Evolutionary conservation across 2,888 invertebrate species (phyloP), one percentile per base, ranked within the genome.

Genomic region (Drosophila borborema): DNA sequence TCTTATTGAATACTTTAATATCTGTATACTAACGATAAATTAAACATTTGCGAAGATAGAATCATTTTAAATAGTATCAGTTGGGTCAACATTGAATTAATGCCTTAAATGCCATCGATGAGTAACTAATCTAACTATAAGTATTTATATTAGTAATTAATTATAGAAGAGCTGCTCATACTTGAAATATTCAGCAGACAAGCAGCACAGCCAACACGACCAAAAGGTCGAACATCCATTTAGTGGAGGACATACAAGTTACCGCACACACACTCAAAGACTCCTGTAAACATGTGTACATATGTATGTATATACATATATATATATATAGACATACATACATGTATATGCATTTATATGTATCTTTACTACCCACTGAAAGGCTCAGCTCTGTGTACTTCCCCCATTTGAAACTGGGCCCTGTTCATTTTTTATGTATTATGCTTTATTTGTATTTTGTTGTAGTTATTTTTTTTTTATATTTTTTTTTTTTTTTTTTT

Each of bases 401-500:
- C n/a, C 51, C 55, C 61, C 20, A 16, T 23, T 45, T 41, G 53
- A 45, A 56, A 54, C 38, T 64, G 70, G 56, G 53, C 56, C 41
- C 64, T 38, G 54, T 62, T 69, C 71, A 71, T 67, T 77, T 83
- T 81, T 72, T 80, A 69, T 77, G 72, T 77, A 64, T 77, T 75
- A 72, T 58, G 78, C 48, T 83, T 81, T 82, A 81, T 83, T 88
- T 85, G 73, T 82, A 82, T 53, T 59, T 59, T 23, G 12, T 18
- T 51, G 34, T 20, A 3, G 34, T 8, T 36, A 12, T 46, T 77
- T 28, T 64, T 20, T 77, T 70, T 78, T 80, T 1, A n/a, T n/a
- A 1, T 82, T 80, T 72, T 66, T 72, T 65, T 28, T 66, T 59
- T 20, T 20, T 20, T 20, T 20, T 20, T 20, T 20, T 20, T 20